Conservation (phyloP, 2,797 vertebrate species). For the Periophthalmus magnuspinnatus region DNA sequence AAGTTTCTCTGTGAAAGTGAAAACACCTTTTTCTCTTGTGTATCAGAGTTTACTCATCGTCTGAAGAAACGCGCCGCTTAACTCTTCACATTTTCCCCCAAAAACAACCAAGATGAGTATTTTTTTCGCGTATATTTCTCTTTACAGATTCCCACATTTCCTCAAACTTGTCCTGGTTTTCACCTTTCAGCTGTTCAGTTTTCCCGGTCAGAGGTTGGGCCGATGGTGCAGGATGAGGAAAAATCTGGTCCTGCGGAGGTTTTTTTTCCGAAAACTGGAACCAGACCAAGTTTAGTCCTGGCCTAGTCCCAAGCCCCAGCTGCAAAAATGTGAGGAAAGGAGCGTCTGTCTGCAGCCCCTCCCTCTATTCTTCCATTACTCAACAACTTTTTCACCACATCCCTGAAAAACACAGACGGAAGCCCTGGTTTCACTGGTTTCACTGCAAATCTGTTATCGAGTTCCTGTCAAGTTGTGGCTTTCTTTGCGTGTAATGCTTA, state of each 20-base stretch:
- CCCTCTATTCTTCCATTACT: slow-evolving; percentile 10
- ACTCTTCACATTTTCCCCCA: no score
- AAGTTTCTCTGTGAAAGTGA: no score
- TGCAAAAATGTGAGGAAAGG: slow-evolving; percentile 15
- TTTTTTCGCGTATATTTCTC: no score
- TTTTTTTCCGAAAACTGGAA: slow-evolving; percentile 4
- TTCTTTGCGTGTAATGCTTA: no score
- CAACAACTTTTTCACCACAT: slow-evolving; percentile 8
- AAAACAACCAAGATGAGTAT: no score
- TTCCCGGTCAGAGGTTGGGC: neutral
- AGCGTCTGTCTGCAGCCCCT: slow-evolving; percentile 1
- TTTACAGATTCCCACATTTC: no score
- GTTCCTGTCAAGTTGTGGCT: no score
- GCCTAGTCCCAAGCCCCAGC: slow-evolving; percentile 13
- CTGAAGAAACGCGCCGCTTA: no score
- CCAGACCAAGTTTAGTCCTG: slow-evolving; percentile 1
- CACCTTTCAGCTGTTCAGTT: neutral
- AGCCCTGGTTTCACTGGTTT: neutral
- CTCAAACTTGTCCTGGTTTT: no score
- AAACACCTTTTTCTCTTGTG: no score
- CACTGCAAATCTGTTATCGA: neutral
- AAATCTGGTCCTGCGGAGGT: neutral
- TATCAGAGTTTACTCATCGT: no score
- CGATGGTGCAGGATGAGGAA: slow-evolving; percentile 5
- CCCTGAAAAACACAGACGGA: neutral